A percentile compares a stretch with the other conserved stretches of the same genome.
Conservation (phyloP, 92 coral and sea anemone genomes). For the Micromussa lordhowensis region DNA sequence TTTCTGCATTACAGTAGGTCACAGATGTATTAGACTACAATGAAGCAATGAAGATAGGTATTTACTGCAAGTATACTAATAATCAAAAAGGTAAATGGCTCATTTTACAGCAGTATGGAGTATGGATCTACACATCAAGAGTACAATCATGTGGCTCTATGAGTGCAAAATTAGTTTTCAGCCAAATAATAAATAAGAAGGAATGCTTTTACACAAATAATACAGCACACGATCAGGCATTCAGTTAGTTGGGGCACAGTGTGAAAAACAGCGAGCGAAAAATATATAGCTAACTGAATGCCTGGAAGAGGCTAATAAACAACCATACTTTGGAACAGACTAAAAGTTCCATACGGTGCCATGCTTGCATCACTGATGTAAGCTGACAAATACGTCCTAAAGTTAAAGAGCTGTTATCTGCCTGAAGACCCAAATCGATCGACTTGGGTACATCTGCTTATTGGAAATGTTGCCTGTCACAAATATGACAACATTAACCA, state of each 20-base stretch:
- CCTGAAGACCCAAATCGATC: too few relatives aligned
- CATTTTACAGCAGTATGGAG: background rate
- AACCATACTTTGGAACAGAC: constrained; percentile 4
- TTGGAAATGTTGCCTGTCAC: constrained; percentile 12
- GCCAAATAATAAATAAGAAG: background rate
- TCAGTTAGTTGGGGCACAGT: too few relatives aligned
- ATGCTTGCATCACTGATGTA: background rate
- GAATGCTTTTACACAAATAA: background rate
- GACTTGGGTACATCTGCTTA: constrained; percentile 21
- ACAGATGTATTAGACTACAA: too few relatives aligned
- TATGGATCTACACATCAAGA: background rate
- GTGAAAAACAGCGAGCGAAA: too few relatives aligned
- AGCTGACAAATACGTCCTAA: background rate
- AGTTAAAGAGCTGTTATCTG: constrained; percentile 1
- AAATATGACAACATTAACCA: constrained; percentile 5
- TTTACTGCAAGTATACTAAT: too few relatives aligned
- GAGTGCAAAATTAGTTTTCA: background rate
- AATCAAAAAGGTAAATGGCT: background rate
- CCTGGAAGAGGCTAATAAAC: too few relatives aligned
- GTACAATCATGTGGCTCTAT: background rate
- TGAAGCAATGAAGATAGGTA: too few relatives aligned
- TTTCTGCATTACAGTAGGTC: too few relatives aligned
- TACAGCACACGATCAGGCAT: too few relatives aligned
- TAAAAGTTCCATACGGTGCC: background rate
- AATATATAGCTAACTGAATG: too few relatives aligned